Base-by-base conservation (phyloP, 2,888 invertebrate species). In the Polydrusus tereticollis region DNA sequence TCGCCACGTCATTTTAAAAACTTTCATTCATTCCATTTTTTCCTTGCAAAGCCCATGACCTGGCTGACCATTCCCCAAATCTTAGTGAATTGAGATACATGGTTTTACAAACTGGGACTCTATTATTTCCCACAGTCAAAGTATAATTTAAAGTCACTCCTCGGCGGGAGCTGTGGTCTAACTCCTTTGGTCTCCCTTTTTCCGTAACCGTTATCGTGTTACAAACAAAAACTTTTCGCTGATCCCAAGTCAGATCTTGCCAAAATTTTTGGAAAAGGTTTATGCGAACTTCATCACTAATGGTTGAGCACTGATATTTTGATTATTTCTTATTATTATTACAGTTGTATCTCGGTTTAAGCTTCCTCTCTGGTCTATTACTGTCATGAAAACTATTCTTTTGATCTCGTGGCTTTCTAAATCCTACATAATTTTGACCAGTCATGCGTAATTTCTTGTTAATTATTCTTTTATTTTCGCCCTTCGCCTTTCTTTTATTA, bases 171-270 rank as follows among this genome's bases (percentile, higher is more conserved):
- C 1, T 1, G 8, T 16, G 7, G 1, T 63, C 33, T 23, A 21
- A 26, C 26, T 23, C 57, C 45, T 62, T 62, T 16, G 12, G 41
- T 55, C 10, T 52, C 18, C 60, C 21, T 41, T 16, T 41, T 63
- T 36, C 7, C 21, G 52, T 23, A 52, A 57, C 45, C 8, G 21
- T 23, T 26, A 69, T 60, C 14, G 69, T 60, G 36, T 65, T 62
- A 10, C 57, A 65, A 12, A 73, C 69, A 62, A 69, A 73, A 14
- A 73, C 57, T 45, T 73, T 69, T n/a, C 69, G 47, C 38, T 69
- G 69, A 21, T 73, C 67, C 72, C 72, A 72, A 1, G 50, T 16
- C 69, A 69, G 52, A 16, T 64, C 52, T 21, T 8, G 21, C 69
- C 73, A 73, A 36, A 73, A 65, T 21, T 60, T 55, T 7, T 64